Evolutionary conservation across 2,113 vertebrate species (phyloP), one percentile per base, ranked within the genome.

Genomic region (Puntigrus tetrazona): DNA sequence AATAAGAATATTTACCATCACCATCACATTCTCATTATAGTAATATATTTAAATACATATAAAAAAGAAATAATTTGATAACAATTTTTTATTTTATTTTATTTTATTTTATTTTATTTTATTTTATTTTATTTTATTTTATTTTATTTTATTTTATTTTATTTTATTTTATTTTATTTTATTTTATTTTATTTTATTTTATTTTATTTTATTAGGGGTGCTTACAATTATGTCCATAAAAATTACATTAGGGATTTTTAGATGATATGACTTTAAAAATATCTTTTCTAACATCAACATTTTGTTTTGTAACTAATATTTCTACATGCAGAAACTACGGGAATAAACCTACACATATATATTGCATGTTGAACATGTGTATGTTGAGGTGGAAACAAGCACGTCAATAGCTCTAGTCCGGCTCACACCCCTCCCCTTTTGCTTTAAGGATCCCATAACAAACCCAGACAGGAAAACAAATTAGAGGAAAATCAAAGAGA

Each of bases 401-500:
- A 22, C 0, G 20, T 70, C 67, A n/a, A 70, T 38, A 70, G 18
- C 34, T 13, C 20, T 22, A 61, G 31, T 25, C 27, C 7, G 31
- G 8, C 13, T 43, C 70, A 25, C 16, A 25, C 27, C 81, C 82
- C 88, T 87, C 73, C 65, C 6, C 20, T 5, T 63, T 78, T 78
- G 50, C 36, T 52, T 29, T 55, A 36, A 8, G 31, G 67, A 25
- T 86, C 81, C 31, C 85, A 80, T 80, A 87, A 73, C 85, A 77
- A 86, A 84, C 34, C 47, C 20, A 34, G 73, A 78, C 72, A 77
- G 78, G 41, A 78, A 85, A 83, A 84, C 84, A 14, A 10, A 88
- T 45, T 36, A 69, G 69, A 80, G 41, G 36, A 75, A 86, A 86
- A 83, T 85, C 57, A 70, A 79, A 81, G 84, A 78, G 65, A 90